A percentile compares a stretch with the other conserved stretches of the same genome.
phyloP scores from a whole-genome alignment of 2,113 vertebrate species.

The Coracopsis vasa region DNA sequence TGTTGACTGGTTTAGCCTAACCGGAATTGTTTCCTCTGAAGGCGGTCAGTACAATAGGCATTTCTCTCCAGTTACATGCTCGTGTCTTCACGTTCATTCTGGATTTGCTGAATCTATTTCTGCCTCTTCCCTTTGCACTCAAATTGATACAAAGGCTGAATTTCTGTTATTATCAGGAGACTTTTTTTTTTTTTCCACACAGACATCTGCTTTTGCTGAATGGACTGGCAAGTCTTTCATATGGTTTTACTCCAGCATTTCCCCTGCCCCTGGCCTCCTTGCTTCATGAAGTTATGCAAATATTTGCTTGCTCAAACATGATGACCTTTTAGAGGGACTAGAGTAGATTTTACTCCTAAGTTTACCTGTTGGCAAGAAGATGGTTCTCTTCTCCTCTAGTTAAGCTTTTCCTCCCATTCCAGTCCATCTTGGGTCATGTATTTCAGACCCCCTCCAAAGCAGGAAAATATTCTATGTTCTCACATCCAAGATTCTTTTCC shows the following conservation, averaged over 20 bases:
- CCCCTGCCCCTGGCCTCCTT: neutral
- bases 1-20: neutral
- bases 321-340: neutral
- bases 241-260: neutral
- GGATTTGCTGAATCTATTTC: neutral
- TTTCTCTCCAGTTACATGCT: neutral
- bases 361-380: neutral
- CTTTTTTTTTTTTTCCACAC: neutral
- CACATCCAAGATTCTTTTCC: neutral
- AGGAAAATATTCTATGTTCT: neutral
- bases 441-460: neutral
- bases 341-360: neutral
- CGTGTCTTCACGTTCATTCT: neutral
- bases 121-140: neutral
- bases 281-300: neutral
- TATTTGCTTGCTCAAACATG: conserved; percentile 20
- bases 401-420: neutral
- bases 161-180: neutral
- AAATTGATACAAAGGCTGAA: neutral
- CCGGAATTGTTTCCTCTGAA: neutral
- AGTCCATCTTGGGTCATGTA: neutral
- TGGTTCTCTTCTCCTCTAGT: neutral
- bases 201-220: neutral
- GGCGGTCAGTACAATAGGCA: neutral
- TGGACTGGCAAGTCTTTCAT: neutral